A percentile compares a stretch with the other conserved stretches of the same genome.
phyloP scores from a whole-genome alignment of 2,888 invertebrate genomes.

The Brachylomia viminalis region DNA sequence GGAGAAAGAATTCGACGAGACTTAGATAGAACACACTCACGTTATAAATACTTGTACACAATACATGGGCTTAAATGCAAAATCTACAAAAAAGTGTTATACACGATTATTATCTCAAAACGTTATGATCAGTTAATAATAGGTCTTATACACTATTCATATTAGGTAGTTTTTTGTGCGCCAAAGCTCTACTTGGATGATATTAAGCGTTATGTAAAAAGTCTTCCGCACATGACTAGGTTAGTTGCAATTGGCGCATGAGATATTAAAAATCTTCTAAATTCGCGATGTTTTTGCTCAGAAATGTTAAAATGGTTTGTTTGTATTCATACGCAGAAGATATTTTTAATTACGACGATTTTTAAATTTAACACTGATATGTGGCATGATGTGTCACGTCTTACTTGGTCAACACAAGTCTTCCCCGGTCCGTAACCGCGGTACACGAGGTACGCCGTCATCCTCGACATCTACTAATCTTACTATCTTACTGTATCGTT shows the following conservation, averaged over 20 bases:
- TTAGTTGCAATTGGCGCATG: conserved; percentile 66
- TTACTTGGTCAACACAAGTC: conserved; percentile 80
- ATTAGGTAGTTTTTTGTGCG: conserved; percentile 85
- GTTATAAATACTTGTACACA: conserved; percentile 86
- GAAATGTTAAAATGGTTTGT: conserved; percentile 44
- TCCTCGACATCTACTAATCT: conserved; percentile 63
- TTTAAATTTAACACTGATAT: conserved; percentile 86
- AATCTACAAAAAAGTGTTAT: conserved; percentile 88
- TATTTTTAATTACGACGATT: conserved; percentile 74
- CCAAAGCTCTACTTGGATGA: conserved; percentile 88
- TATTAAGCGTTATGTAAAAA: conserved; percentile 78
- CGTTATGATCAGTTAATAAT: conserved; percentile 85
- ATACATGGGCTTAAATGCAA: conserved; percentile 89
- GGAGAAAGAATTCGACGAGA: conserved; percentile 76
- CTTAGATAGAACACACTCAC: conserved; percentile 87
- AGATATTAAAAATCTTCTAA: conserved; percentile 31
- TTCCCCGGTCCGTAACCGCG: conserved; percentile 53
- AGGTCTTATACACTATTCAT: conserved; percentile 84
- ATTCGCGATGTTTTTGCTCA: conserved; percentile 9
- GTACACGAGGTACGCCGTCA: conserved; percentile 56
- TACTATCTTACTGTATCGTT: conserved; percentile 58
- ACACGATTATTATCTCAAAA: conserved; percentile 88
- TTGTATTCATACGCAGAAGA: conserved; percentile 72
- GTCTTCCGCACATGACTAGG: conserved; percentile 66
- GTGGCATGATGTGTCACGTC: conserved; percentile 89